Conservation (phyloP, 2,797 vertebrate species). For the Rhabdophis nuchalis region DNA sequence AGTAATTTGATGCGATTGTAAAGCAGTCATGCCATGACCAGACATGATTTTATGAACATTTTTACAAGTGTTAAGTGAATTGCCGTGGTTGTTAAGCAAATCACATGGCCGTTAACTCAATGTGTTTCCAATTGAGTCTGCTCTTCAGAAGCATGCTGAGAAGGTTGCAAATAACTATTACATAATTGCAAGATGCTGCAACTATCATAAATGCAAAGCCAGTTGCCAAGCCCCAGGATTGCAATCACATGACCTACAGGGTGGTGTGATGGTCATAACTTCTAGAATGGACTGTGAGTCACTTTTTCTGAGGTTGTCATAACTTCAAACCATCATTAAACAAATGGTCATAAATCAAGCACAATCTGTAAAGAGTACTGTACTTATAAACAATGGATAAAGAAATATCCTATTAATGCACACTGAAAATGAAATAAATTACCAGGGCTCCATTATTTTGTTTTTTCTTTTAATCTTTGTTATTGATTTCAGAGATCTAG, state of each 20-base stretch:
- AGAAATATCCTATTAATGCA: not conserved
- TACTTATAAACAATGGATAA: not conserved
- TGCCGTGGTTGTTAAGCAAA: not conserved
- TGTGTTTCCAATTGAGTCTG: not conserved
- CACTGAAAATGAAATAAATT: not conserved
- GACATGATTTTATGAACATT: not conserved
- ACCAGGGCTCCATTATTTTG: not conserved
- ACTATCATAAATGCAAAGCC: not conserved
- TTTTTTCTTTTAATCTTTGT: not conserved
- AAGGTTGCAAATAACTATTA: not conserved
- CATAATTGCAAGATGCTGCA: not conserved
- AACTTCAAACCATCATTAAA: not conserved
- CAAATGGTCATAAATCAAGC: not conserved
- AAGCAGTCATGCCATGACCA: not conserved
- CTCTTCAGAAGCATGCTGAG: not conserved
- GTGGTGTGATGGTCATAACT: not conserved
- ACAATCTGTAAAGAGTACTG: not conserved
- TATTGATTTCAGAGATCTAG: not conserved
- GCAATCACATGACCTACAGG: not conserved
- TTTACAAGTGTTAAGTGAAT: not conserved
- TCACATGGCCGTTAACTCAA: not conserved
- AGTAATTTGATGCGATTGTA: not conserved
- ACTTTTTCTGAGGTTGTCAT: not conserved
- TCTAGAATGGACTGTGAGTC: not conserved
- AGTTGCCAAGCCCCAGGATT: not conserved